Conservation (phyloP, 2,888 invertebrate species). For the Xanthorhoe spadicearia region DNA sequence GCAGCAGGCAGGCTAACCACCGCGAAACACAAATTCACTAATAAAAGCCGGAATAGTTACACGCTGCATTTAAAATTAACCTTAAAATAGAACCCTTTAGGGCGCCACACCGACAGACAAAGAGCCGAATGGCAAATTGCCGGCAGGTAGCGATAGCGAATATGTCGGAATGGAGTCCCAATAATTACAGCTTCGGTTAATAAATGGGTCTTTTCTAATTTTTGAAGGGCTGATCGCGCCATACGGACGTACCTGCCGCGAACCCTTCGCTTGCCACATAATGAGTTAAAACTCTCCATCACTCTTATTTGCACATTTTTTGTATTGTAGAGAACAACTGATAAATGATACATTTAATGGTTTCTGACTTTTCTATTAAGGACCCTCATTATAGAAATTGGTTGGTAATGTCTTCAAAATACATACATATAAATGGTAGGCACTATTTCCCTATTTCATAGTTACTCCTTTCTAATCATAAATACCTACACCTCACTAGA, state of each 20-base stretch:
- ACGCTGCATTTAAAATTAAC: constrained; percentile 81
- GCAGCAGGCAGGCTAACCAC: constrained; percentile 68
- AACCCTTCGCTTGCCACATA: constrained; percentile 72
- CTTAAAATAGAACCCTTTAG: constrained; percentile 76
- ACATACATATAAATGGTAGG: not conserved
- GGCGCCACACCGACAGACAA: constrained; percentile 85
- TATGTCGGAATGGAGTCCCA: constrained; percentile 76
- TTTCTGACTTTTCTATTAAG: constrained; percentile 18
- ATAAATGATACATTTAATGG: constrained; percentile 20
- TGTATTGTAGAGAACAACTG: constrained; percentile 30
- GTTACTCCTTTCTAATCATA: no score
- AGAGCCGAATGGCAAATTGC: constrained; percentile 82
- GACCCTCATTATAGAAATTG: constrained; percentile 9
- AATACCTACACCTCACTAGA: no score
- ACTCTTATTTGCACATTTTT: constrained; percentile 65
- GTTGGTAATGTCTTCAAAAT: not conserved
- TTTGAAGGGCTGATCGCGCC: constrained; percentile 80
- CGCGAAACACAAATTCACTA: constrained; percentile 82
- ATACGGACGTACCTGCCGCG: constrained; percentile 82
- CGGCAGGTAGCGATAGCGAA: constrained; percentile 85
- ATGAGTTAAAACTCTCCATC: constrained; percentile 70
- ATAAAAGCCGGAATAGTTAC: constrained; percentile 82
- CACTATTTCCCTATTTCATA: no score
- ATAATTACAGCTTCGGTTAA: constrained; percentile 83
- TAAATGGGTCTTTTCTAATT: constrained; percentile 83